A percentile compares a stretch with the other conserved stretches of the same genome.
Evolutionary conservation across 2,888 invertebrate species (phyloP).

Genomic region (Azorinus chamasolen): DNA sequence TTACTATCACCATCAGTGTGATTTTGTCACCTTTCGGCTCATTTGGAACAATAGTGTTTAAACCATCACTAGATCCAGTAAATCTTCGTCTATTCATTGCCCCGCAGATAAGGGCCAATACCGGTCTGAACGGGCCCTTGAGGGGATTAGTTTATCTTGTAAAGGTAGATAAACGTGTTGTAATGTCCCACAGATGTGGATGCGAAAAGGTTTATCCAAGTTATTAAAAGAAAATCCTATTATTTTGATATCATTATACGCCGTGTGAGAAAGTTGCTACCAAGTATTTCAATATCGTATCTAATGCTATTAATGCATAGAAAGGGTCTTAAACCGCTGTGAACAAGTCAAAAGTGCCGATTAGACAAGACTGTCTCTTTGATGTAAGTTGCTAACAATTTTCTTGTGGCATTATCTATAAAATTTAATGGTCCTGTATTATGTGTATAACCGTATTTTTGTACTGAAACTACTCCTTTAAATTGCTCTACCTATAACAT

Average conservation of each 20-base stretch:
- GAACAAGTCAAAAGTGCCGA: no score
- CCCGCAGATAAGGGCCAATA: constrained; percentile 5
- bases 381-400: no score
- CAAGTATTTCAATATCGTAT: constrained; percentile 1
- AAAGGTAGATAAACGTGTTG: constrained; percentile 35
- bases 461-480: no score
- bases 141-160: constrained; percentile 56
- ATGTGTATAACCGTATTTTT: no score
- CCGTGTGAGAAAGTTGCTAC: constrained; percentile 49
- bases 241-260: constrained; percentile 52
- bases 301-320: not conserved
- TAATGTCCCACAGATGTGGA: constrained; percentile 48
- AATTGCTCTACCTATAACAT: no score
- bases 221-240: constrained; percentile 55
- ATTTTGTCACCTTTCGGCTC: constrained; percentile 32
- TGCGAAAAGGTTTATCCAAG: constrained; percentile 28
- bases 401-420: no score
- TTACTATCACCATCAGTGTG: not conserved
- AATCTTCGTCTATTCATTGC: no score
- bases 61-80: no score
- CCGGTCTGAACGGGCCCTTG: constrained; percentile 54
- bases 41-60: no score
- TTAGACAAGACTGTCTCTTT: no score
- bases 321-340: not conserved
- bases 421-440: no score